phyloP scores from a whole-genome alignment of 2,888 invertebrate species.

The Chymomyza procnemis region DNA sequence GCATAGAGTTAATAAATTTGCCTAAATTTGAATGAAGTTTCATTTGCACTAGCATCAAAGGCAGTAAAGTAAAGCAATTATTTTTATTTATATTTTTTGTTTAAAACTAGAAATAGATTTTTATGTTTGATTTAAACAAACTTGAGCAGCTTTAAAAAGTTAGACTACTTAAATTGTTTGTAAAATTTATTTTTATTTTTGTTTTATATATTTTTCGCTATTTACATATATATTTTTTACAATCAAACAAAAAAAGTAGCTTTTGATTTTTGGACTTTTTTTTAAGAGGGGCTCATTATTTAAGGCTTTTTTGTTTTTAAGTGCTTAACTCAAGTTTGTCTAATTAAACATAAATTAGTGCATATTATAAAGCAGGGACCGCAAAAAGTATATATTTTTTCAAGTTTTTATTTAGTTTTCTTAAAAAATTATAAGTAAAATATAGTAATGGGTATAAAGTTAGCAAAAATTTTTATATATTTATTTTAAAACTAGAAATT shows the following conservation, averaged over 20 bases:
- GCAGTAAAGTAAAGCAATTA: constrained; percentile 30
- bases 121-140: background rate
- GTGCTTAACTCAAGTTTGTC: background rate
- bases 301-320: constrained; percentile 4
- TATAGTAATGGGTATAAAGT: constrained; percentile 3
- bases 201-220: background rate
- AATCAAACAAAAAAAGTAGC: background rate
- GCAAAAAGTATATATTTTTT: background rate
- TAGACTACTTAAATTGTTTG: background rate
- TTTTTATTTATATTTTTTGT: too few relatives aligned
- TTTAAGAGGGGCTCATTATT: background rate
- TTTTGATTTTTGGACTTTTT: background rate
- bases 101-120: background rate
- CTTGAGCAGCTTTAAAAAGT: constrained; percentile 24
- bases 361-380: background rate
- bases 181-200: background rate
- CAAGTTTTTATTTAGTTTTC: background rate
- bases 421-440: constrained; percentile 4
- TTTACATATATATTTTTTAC: background rate
- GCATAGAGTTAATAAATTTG: constrained; percentile 1
- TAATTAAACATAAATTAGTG: background rate
- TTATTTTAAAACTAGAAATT: background rate
- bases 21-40: background rate
- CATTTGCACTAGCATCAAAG: constrained; percentile 22
- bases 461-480: background rate